Conservation (phyloP, 2,113 vertebrate species). For the Spheniscus mendiculus region DNA sequence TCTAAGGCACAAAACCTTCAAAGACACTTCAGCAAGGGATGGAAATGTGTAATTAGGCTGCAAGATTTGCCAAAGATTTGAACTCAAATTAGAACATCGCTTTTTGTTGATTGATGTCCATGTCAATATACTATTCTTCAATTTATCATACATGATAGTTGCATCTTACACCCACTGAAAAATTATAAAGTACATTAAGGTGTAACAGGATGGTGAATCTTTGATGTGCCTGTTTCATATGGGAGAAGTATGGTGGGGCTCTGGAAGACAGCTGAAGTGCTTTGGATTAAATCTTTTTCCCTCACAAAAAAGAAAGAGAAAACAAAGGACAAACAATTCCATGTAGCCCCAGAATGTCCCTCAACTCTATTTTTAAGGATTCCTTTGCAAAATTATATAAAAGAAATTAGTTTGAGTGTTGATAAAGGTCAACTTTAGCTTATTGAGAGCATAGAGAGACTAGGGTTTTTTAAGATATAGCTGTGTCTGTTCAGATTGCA, state of each 20-base stretch:
- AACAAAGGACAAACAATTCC: not conserved
- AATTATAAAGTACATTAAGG: not conserved
- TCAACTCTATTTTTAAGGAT: not conserved
- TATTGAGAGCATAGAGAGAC: not conserved
- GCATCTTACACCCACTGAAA: not conserved
- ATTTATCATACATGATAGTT: rapidly evolving
- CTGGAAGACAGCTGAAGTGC: not conserved
- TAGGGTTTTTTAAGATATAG: not conserved
- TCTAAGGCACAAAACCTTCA: not conserved
- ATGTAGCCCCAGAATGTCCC: rapidly evolving
- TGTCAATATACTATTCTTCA: not conserved
- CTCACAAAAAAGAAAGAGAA: rapidly evolving
- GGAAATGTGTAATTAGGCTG: not conserved
- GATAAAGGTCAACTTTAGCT: not conserved
- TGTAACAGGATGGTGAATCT: not conserved
- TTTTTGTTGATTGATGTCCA: not conserved
- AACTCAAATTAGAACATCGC: rapidly evolving
- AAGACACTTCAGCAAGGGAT: not conserved
- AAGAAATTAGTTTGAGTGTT: not conserved
- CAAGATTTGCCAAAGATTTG: not conserved
- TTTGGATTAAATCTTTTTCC: not conserved
- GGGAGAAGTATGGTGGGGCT: not conserved
- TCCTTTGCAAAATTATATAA: not conserved
- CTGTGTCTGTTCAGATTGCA: not conserved
- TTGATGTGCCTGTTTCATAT: not conserved